Evolutionary conservation across 2,888 invertebrate genomes (phyloP).

Genomic region (Chloromyia formosa): DNA sequence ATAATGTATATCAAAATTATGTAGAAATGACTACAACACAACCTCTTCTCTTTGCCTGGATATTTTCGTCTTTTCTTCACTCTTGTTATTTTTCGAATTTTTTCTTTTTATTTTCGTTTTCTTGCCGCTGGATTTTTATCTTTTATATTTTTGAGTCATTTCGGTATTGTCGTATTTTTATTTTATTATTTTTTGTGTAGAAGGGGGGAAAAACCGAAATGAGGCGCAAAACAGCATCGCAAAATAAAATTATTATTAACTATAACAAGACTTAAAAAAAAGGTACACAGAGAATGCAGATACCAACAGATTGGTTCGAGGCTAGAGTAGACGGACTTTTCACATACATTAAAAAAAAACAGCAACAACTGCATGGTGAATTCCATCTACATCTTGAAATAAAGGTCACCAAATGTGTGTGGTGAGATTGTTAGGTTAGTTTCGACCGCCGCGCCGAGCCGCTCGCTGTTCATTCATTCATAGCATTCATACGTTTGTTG

Average conservation of each 20-base stretch:
- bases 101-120: slow-evolving; percentile 10
- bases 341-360: background rate
- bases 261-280: too few relatives aligned
- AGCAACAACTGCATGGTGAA: background rate
- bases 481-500: background rate
- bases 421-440: slow-evolving; percentile 1
- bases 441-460: background rate
- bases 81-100: slow-evolving; percentile 19
- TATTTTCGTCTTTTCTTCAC: slow-evolving; percentile 31
- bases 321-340: background rate
- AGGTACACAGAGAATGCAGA: background rate
- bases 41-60: slow-evolving; percentile 12
- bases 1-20: slow-evolving; percentile 54
- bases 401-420: slow-evolving; percentile 23
- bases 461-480: background rate
- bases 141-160: too few relatives aligned
- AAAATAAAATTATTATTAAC: too few relatives aligned
- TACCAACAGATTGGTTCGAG: slow-evolving; percentile 3
- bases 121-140: too few relatives aligned
- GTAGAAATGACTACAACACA: slow-evolving; percentile 51
- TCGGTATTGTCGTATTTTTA: too few relatives aligned
- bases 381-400: slow-evolving; percentile 3
- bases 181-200: too few relatives aligned
- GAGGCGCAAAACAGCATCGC: too few relatives aligned
- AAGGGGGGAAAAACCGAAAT: too few relatives aligned